Conservation (phyloP, 2,113 vertebrate genomes). For the Empidonax traillii region DNA sequence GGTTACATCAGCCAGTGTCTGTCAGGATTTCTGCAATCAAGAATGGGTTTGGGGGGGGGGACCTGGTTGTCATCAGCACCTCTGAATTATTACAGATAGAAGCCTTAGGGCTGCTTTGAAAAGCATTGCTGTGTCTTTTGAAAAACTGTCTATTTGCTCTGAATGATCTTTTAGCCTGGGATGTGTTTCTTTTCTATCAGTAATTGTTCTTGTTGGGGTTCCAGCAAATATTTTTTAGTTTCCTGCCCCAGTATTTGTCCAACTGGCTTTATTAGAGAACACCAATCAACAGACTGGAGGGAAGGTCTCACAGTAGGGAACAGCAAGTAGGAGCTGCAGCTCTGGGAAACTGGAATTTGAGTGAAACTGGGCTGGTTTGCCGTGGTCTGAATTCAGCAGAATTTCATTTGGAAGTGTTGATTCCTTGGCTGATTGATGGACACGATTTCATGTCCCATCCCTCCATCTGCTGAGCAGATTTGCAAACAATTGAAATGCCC, state of each 20-base stretch:
- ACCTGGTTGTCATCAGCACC: not conserved
- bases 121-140: not conserved
- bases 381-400: not conserved
- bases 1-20: not conserved
- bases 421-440: not conserved
- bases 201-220: not conserved
- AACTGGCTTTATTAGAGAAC: not conserved
- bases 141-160: not conserved
- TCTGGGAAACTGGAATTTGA: not conserved
- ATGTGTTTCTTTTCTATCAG: not conserved
- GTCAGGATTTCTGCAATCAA: not conserved
- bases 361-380: not conserved
- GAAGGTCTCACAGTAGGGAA: not conserved
- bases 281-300: not conserved
- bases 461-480: not conserved
- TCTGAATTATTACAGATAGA: not conserved
- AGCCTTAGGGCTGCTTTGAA: not conserved
- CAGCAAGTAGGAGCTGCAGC: not conserved
- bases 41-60: not conserved
- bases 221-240: not conserved
- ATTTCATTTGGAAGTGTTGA: not conserved
- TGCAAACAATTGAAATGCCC: not conserved
- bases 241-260: not conserved
- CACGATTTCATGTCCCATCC: not conserved
- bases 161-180: not conserved